Evolutionary conservation across 2,113 vertebrate species (phyloP), one percentile per base, ranked within the genome.

Genomic region (Oryzias melastigma): DNA sequence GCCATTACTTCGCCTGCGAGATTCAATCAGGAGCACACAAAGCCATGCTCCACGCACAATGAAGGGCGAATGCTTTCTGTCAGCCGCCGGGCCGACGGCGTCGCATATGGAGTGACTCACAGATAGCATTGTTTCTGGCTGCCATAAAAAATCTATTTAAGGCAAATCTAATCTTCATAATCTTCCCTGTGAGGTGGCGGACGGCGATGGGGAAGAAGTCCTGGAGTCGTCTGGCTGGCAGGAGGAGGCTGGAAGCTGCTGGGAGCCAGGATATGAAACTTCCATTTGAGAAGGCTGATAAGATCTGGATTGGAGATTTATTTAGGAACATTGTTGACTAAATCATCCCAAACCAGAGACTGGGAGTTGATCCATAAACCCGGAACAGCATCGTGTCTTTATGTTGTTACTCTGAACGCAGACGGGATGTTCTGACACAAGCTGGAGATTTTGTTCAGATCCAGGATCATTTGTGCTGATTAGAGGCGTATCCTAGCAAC

Each of bases 131-230:
- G 85, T 90, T 90, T 89, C 87, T 89, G 80, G 65, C 71, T 73
- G 73, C 84, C 88, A 85, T 88, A 86, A 84, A 89, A 87, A 86
- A 88, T 88, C 84, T 87, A 88, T 83, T 90, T 90, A 84, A 84
- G 75, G 83, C 77, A 82, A 87, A 89, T 89, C 87, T 87, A 90
- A 90, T 90, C 86, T 88, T 81, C 83, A 79, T 89, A 86, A 90
- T 89, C 89, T 89, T 74, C 77, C 72, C 77, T 75, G 70, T 57
- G 82, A 88, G 86, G 83, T 88, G 84, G 78, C 60, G 79, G 83
- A 81, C 67, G 42, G 70, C 68, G 86, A 86, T 88, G 65, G 80
- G 78, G 68, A 62, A 85, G 82, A 88, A 74, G 83, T 82, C 65
- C 65, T 60, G 59, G 73, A 64, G 29, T 35, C 63, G 71, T 53